Percentiles rank a stretch among this genome's conserved stretches.
These are phyloP conservation scores for Protobothrops mucrosquamatus DNA, from an alignment of 2,113 vertebrate genomes.

Conservation along the genomic window DNA sequence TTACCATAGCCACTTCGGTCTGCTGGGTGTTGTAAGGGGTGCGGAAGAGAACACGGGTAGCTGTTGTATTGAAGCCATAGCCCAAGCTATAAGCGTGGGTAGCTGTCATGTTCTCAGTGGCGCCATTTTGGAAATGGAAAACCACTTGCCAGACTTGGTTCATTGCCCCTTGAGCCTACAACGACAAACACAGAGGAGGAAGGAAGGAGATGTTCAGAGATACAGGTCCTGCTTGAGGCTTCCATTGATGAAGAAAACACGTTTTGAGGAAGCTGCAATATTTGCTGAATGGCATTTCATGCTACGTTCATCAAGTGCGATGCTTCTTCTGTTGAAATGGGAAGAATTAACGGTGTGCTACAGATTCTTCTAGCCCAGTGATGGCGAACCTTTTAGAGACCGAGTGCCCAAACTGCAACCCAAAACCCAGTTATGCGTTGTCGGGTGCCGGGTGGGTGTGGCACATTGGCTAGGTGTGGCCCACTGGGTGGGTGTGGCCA, in stretches of 20 bases:
- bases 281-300: not conserved
- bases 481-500: no score
- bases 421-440: no score
- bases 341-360: not conserved
- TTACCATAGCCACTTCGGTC: constrained; percentile 17
- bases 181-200: not conserved
- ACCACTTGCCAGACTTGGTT: constrained; percentile 36
- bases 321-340: not conserved
- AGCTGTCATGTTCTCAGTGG: not conserved
- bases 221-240: not conserved
- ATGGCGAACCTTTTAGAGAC: no score
- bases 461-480: no score
- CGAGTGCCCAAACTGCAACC: no score
- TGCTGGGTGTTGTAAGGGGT: constrained; percentile 36
- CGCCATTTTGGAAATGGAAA: constrained; percentile 23
- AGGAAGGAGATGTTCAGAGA: not conserved
- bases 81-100: constrained; percentile 13
- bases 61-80: constrained; percentile 40
- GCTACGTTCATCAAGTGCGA: not conserved
- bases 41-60: constrained; percentile 43
- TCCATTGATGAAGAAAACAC: not conserved
- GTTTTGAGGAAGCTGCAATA: not conserved
- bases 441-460: no score
- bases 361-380: not conserved
- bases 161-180: constrained; percentile 7